Evolutionary conservation across 2,888 invertebrate genomes (phyloP).

Genomic region (Heliconius cydno): DNA sequence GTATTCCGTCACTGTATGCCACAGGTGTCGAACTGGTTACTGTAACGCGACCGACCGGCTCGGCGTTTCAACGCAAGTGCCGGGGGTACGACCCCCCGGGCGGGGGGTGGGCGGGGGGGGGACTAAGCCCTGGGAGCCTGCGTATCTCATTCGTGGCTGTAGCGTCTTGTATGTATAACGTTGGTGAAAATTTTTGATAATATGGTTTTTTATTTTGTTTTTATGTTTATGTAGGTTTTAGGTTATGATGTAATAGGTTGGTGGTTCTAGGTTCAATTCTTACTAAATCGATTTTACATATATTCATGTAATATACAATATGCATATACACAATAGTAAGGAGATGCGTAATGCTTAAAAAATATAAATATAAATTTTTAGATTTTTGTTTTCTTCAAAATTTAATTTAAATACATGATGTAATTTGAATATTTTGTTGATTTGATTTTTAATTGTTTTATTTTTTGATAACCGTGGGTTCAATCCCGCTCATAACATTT

Average conservation of each 20-base stretch:
- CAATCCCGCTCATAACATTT: neutral
- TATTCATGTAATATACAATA: too few relatives aligned
- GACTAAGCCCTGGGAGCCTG: slow-evolving; percentile 24
- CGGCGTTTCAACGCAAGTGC: slow-evolving; percentile 12
- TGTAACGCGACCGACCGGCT: slow-evolving; percentile 6
- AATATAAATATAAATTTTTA: too few relatives aligned
- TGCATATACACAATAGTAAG: too few relatives aligned
- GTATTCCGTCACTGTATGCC: slow-evolving; percentile 16
- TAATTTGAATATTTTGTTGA: neutral
- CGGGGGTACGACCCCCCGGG: slow-evolving; percentile 14
- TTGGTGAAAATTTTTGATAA: neutral
- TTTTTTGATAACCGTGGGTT: neutral
- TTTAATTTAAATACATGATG: neutral
- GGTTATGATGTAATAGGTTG: neutral
- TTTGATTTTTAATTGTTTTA: neutral
- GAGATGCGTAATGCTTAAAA: too few relatives aligned
- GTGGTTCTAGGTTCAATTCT: neutral
- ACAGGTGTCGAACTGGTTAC: slow-evolving; percentile 15
- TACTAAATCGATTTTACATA: too few relatives aligned
- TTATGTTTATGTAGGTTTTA: neutral
- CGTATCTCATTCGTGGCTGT: slow-evolving; percentile 26
- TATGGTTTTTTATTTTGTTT: neutral
- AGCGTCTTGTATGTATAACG: slow-evolving; percentile 21
- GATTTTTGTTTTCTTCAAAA: too few relatives aligned
- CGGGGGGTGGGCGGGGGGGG: neutral